Conservation (phyloP, 2,113 vertebrate species). For the Suncus etruscus region DNA sequence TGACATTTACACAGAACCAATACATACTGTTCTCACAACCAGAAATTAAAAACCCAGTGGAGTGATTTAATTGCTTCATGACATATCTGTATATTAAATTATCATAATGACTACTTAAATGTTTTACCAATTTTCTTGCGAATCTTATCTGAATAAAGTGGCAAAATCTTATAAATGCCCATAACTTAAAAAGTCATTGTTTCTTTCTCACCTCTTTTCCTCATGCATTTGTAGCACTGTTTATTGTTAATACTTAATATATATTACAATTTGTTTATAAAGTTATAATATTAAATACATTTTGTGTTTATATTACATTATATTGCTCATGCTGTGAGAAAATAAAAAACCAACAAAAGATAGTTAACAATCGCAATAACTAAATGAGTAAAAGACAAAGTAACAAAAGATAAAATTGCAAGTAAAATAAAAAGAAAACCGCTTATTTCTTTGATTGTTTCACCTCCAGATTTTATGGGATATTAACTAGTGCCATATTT, state of each 20-base stretch:
- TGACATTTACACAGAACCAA: too few species aligned
- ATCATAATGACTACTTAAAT: background rate
- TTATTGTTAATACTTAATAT: background rate
- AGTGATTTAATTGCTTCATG: too few species aligned
- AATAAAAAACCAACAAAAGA: conserved; percentile 14
- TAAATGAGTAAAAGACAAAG: background rate
- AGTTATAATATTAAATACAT: conserved; percentile 3
- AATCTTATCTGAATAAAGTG: background rate
- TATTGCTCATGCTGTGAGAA: background rate
- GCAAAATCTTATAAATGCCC: background rate
- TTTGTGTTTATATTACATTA: background rate
- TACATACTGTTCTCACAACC: too few species aligned
- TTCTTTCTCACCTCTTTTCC: background rate
- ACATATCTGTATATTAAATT: too few species aligned
- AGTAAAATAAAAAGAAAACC: background rate
- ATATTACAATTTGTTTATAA: background rate
- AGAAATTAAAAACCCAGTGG: too few species aligned
- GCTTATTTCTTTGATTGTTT: background rate
- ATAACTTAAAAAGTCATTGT: background rate
- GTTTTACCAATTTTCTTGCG: background rate
- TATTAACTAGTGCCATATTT: background rate
- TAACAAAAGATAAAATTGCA: conserved; percentile 36
- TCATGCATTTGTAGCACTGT: background rate
- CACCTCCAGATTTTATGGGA: background rate
- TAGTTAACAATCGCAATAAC: background rate